Conservation (phyloP, 2,113 vertebrate species). For the Oplegnathus fasciatus region DNA sequence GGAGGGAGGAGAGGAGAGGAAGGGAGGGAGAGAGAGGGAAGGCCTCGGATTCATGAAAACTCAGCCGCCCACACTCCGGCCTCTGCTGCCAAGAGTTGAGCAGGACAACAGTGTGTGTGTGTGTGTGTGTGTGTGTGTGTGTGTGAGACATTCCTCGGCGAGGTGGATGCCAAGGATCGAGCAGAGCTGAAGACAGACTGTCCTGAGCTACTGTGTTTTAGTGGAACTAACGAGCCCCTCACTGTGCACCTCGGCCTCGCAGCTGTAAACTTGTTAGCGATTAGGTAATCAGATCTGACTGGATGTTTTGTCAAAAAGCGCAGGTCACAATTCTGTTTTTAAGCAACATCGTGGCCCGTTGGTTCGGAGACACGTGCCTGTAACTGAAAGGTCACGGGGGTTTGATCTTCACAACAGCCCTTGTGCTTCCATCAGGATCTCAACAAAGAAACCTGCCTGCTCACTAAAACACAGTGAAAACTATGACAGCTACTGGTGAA, state of each 20-base stretch:
- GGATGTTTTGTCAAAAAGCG: constrained; percentile 46
- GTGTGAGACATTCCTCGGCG: constrained; percentile 69
- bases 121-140: constrained; percentile 27
- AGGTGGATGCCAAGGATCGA: constrained; percentile 75
- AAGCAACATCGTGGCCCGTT: constrained; percentile 8
- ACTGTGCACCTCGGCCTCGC: constrained; percentile 47
- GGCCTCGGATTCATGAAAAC: constrained; percentile 79
- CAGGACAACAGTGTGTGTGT: constrained; percentile 65
- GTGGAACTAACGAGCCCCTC: constrained; percentile 67
- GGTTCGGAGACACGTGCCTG: constrained; percentile 43
- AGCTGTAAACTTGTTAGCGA: constrained; percentile 65
- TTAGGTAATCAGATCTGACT: constrained; percentile 65
- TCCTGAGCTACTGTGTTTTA: constrained; percentile 72
- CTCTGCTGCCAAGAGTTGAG: constrained; percentile 73
- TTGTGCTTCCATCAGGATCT: constrained; percentile 1
- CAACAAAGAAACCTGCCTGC: constrained; percentile 9
- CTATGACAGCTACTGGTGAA: background rate
- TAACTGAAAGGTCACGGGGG: constrained; percentile 33
- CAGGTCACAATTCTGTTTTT: constrained; percentile 35
- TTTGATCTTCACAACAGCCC: constrained; percentile 21
- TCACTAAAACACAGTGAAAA: constrained; percentile 22
- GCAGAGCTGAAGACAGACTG: constrained; percentile 71
- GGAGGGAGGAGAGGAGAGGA: constrained; percentile 27
- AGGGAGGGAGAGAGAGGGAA: constrained; percentile 62
- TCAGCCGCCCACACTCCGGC: constrained; percentile 80